phyloP scores from a whole-genome alignment of 2,888 invertebrate species.

The Stratiomys singularior region DNA sequence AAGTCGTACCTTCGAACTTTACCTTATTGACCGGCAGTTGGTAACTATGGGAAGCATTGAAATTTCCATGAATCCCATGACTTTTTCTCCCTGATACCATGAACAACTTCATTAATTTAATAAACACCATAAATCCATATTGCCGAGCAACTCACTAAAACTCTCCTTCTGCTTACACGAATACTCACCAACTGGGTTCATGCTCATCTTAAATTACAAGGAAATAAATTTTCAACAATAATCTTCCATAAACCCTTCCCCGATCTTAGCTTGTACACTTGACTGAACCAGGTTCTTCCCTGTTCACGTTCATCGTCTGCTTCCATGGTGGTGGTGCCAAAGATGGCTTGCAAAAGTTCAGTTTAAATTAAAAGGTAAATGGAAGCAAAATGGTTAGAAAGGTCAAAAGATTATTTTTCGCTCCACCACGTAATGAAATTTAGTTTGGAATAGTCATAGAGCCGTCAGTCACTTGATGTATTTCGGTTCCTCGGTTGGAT shows the following conservation, averaged over 20 bases:
- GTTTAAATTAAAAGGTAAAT: conserved; percentile 19
- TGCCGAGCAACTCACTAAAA: neutral
- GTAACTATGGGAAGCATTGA: too few species aligned
- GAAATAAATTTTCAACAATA: conserved; percentile 34
- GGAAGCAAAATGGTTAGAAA: conserved; percentile 4
- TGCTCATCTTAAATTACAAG: conserved; percentile 25
- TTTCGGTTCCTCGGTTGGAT: neutral
- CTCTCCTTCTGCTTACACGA: neutral
- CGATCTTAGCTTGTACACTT: neutral
- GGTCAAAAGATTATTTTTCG: conserved; percentile 30
- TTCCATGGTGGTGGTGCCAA: too few species aligned
- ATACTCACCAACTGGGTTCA: neutral
- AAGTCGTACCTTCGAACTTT: too few species aligned
- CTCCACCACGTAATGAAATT: conserved; percentile 6
- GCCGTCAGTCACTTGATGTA: neutral
- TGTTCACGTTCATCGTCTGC: too few species aligned
- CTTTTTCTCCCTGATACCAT: too few species aligned
- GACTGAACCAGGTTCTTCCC: neutral
- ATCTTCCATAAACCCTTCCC: conserved; percentile 8
- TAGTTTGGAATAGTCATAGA: neutral
- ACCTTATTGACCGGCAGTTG: too few species aligned
- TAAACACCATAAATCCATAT: neutral
- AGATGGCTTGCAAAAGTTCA: neutral
- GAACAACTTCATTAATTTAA: conserved; percentile 17
- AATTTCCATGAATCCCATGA: too few species aligned